Conservation (phyloP, 2,888 invertebrate genomes). For the Agonopterix subpropinquella region DNA sequence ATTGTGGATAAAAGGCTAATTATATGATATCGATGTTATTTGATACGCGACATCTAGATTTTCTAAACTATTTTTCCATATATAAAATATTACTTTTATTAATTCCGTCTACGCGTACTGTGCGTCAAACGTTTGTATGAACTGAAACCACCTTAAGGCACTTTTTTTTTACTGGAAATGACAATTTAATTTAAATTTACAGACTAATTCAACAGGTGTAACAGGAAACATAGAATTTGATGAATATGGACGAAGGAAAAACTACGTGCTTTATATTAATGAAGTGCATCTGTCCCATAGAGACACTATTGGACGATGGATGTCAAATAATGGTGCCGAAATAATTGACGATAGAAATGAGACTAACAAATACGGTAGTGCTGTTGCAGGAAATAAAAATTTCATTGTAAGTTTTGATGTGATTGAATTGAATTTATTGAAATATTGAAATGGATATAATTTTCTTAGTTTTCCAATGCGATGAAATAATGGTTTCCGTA, state of each 20-base stretch:
- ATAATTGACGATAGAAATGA: constrained; percentile 67
- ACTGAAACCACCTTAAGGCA: too few relatives aligned
- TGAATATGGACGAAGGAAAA: constrained; percentile 79
- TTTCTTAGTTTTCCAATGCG: too few relatives aligned
- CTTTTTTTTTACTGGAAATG: background rate
- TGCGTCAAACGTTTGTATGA: too few relatives aligned
- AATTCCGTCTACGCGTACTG: too few relatives aligned
- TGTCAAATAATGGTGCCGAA: constrained; percentile 62
- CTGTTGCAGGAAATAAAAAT: constrained; percentile 54
- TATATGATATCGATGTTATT: too few relatives aligned
- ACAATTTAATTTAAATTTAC: constrained; percentile 11
- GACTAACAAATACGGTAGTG: constrained; percentile 21
- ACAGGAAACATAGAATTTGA: constrained; percentile 83
- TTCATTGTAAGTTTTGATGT: constrained; percentile 72
- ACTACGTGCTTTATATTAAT: constrained; percentile 82
- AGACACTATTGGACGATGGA: constrained; percentile 50
- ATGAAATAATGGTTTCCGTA: too few relatives aligned
- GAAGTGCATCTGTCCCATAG: constrained; percentile 52
- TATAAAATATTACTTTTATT: too few relatives aligned
- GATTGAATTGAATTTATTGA: background rate
- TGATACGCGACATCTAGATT: too few relatives aligned
- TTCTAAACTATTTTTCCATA: too few relatives aligned
- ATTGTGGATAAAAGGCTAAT: too few relatives aligned
- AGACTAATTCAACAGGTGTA: constrained; percentile 80
- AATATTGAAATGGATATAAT: too few relatives aligned